Conservation (phyloP, 2,797 vertebrate species). For the Limnodromus scolopaceus region DNA sequence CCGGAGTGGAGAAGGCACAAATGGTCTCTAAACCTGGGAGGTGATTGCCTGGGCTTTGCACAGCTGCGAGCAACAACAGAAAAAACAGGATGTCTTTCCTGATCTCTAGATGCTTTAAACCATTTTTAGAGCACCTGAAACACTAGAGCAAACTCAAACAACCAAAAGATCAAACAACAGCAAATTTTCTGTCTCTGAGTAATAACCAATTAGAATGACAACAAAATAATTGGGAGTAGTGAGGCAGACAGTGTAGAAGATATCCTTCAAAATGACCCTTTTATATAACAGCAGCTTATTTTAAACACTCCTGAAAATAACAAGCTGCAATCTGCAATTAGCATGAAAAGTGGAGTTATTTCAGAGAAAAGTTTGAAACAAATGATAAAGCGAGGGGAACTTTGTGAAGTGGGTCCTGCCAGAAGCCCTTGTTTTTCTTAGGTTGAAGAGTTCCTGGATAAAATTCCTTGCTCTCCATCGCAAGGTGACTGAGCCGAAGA, state of each 20-base stretch:
- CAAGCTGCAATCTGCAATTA: not conserved
- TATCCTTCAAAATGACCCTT: not conserved
- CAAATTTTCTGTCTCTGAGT: not conserved
- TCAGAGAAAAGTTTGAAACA: not conserved
- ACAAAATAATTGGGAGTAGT: not conserved
- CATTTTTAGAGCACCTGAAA: not conserved
- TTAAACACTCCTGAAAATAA: not conserved
- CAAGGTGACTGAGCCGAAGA: not conserved
- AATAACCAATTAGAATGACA: not conserved
- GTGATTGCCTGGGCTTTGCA: not conserved
- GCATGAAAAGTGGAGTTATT: not conserved
- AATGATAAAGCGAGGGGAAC: not conserved
- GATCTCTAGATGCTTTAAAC: not conserved
- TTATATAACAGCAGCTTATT: not conserved
- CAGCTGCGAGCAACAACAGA: not conserved
- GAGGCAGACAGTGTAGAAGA: not conserved
- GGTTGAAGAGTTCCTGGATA: not conserved
- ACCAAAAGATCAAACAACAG: not conserved
- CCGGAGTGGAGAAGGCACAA: not conserved
- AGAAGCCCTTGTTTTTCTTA: not conserved
- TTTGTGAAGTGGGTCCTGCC: not conserved
- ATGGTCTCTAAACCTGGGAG: not conserved
- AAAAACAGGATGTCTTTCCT: not conserved
- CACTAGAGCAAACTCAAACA: not conserved
- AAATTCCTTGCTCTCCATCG: not conserved